These are phyloP conservation scores for Chrysocyon brachyurus DNA, from an alignment of 2,797 vertebrate genomes.

Conservation along the genomic window DNA sequence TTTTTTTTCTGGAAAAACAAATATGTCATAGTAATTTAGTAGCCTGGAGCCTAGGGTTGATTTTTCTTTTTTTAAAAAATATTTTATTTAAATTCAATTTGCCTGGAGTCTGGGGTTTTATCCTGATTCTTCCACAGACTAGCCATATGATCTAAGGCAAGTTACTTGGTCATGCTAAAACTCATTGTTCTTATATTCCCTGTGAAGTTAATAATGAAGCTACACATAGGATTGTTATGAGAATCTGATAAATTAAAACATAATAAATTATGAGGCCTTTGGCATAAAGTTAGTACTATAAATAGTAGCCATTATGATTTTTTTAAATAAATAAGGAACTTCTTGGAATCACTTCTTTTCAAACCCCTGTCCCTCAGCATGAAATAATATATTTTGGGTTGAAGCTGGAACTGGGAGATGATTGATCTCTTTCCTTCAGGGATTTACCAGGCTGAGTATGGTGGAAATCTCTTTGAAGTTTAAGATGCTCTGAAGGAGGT, in stretches of 20 bases:
- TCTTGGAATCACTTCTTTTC: background rate
- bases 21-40: background rate
- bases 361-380: background rate
- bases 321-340: background rate
- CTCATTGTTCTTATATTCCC: background rate
- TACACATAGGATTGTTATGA: background rate
- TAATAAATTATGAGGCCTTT: background rate
- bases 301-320: background rate
- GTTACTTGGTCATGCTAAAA: background rate
- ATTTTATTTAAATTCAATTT: background rate
- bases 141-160: background rate
- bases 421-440: background rate
- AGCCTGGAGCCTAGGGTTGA: background rate
- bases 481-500: background rate
- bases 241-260: background rate
- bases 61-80: too few relatives aligned
- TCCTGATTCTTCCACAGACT: background rate
- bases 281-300: background rate
- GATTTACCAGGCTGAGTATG: background rate
- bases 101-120: background rate
- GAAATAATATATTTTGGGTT: background rate
- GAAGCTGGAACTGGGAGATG: background rate
- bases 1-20: background rate
- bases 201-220: background rate
- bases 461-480: background rate